Evolutionary conservation across 2,797 vertebrate species (phyloP).

Genomic region (Rhabdophis nuchalis): DNA sequence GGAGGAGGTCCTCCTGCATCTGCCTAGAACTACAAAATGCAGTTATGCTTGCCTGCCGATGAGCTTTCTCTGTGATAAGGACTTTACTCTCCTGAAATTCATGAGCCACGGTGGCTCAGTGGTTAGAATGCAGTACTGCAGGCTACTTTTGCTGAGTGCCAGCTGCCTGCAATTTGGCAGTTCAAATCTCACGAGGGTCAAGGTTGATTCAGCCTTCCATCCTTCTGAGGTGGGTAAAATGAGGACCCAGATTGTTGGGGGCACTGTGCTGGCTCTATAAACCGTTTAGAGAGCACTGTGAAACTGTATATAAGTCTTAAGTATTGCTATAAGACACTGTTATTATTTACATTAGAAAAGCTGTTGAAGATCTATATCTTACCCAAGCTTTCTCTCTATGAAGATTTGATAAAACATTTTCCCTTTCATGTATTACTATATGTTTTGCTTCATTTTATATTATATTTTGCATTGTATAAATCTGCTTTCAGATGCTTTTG

Average conservation of each 20-base stretch:
- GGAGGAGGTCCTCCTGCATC: not conserved
- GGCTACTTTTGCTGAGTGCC: not conserved
- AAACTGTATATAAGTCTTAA: not conserved
- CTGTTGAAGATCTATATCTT: not conserved
- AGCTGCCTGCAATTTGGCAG: not conserved
- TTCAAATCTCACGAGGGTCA: not conserved
- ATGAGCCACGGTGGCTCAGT: not conserved
- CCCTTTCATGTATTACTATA: not conserved
- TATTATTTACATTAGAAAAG: not conserved
- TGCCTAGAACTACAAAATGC: not conserved
- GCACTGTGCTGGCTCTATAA: not conserved
- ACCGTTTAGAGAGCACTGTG: not conserved
- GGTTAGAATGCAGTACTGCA: not conserved
- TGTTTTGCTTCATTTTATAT: not conserved
- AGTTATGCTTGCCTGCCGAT: not conserved
- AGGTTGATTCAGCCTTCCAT: not conserved
- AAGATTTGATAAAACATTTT: not conserved
- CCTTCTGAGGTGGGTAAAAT: not conserved
- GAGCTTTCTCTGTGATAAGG: not conserved
- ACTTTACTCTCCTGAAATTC: not conserved
- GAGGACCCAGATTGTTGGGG: not conserved
- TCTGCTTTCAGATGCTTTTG: not conserved
- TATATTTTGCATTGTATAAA: not conserved
- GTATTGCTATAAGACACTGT: not conserved
- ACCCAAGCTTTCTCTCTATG: not conserved